phyloP scores from a whole-genome alignment of 2,888 invertebrate genomes.

The Pemphredon lugubris region DNA sequence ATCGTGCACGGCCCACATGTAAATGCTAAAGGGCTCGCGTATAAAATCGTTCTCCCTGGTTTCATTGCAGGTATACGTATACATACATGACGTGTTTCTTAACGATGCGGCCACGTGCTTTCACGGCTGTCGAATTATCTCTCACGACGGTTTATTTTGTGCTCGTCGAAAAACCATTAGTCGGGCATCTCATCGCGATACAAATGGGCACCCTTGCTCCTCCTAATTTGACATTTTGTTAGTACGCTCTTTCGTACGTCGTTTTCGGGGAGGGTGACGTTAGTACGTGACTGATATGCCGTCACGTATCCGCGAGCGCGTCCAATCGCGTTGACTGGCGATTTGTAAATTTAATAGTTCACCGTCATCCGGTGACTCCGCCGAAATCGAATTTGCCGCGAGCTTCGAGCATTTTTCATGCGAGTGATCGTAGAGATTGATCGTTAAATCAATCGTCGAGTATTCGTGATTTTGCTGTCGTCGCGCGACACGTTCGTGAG shows the following conservation, averaged over 20 bases:
- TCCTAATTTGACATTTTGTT: conserved; percentile 56
- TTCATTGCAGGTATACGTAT: conserved; percentile 47
- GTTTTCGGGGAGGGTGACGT: conserved; percentile 4
- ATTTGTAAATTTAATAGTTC: conserved; percentile 59
- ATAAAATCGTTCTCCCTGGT: conserved; percentile 25
- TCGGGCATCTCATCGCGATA: conserved; percentile 31
- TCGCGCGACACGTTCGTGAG: no score
- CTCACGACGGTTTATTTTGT: conserved; percentile 48
- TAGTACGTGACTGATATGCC: conserved; percentile 46
- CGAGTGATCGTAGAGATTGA: no score
- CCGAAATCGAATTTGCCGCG: background rate
- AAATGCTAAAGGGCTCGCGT: conserved; percentile 44
- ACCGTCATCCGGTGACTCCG: conserved; percentile 13
- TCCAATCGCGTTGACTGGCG: conserved; percentile 46
- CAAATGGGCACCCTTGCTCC: conserved; percentile 35
- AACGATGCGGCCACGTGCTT: conserved; percentile 71
- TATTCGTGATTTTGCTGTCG: no score
- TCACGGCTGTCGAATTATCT: conserved; percentile 70
- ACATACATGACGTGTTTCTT: conserved; percentile 52
- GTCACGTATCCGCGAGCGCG: conserved; percentile 40
- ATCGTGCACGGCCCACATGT: conserved; percentile 27
- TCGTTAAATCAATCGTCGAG: no score
- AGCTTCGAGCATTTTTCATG: no score
- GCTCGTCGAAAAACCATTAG: conserved; percentile 66
- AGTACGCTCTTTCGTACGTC: background rate